Percentiles rank a stretch among this genome's conserved stretches.
These are phyloP conservation scores for Apis cerana DNA, from an alignment of 1,140 invertebrate genomes.

Conservation along the genomic window DNA sequence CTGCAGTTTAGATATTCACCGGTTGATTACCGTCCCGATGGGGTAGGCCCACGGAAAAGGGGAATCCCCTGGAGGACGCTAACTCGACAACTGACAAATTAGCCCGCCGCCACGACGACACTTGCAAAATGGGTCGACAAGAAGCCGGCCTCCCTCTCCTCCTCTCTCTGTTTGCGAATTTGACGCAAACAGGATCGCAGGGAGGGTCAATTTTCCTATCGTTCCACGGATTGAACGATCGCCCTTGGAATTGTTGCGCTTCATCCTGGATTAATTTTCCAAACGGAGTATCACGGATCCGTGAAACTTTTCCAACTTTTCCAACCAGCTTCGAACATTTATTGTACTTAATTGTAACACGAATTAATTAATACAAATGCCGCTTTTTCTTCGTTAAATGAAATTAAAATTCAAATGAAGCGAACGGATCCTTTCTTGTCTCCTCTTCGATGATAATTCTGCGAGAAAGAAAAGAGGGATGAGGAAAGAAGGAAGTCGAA, in stretches of 20 bases:
- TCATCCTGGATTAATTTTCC: constrained; percentile 34
- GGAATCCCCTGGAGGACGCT: constrained; percentile 78
- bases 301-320: no score
- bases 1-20: constrained; percentile 80
- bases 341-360: no score
- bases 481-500: no score
- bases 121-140: constrained; percentile 81
- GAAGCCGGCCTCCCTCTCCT: constrained; percentile 56
- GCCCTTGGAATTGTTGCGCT: constrained; percentile 24
- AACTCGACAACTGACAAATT: constrained; percentile 83
- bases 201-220: constrained; percentile 40
- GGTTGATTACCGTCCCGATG: constrained; percentile 79
- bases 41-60: constrained; percentile 58
- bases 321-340: no score
- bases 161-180: constrained; percentile 35
- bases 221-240: constrained; percentile 48
- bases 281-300: no score
- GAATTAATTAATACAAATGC: no score
- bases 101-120: constrained; percentile 80
- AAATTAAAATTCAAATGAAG: no score
- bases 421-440: no score
- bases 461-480: no score
- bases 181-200: constrained; percentile 22
- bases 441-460: no score
- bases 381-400: no score